A percentile compares a stretch with the other conserved stretches of the same genome.
These are phyloP conservation scores for Morpho deidamia DNA, from an alignment of 2,888 invertebrate genomes.

Conservation along the genomic window DNA sequence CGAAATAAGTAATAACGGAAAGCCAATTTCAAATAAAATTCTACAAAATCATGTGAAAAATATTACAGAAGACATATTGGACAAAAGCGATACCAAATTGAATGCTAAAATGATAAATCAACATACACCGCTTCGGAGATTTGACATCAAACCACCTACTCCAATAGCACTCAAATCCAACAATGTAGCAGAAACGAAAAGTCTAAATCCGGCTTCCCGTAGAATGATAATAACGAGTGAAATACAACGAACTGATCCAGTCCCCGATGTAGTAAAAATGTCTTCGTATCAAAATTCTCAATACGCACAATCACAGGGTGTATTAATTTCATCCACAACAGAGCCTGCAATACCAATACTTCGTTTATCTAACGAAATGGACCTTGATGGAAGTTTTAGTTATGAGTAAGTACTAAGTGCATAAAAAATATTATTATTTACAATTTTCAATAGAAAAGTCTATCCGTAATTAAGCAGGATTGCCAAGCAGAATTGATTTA, in stretches of 20 bases:
- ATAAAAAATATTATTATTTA: neutral
- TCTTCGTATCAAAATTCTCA: slow-evolving; percentile 44
- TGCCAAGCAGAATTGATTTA: no score
- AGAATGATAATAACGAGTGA: slow-evolving; percentile 56
- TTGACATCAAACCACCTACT: slow-evolving; percentile 12
- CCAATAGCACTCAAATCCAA: slow-evolving; percentile 47
- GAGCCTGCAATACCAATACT: slow-evolving; percentile 73
- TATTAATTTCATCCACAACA: slow-evolving; percentile 58
- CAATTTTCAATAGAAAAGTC: no score
- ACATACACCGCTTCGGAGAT: slow-evolving; percentile 46
- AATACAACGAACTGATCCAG: slow-evolving; percentile 42
- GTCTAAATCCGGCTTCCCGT: slow-evolving; percentile 38
- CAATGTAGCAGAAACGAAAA: slow-evolving; percentile 27
- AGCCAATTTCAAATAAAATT: slow-evolving; percentile 22
- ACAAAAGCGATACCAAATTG: slow-evolving; percentile 43
- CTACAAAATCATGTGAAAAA: slow-evolving; percentile 35
- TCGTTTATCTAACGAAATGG: slow-evolving; percentile 75
- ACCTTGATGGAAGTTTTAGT: slow-evolving; percentile 75
- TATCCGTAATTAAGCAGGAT: no score
- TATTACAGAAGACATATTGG: slow-evolving; percentile 10
- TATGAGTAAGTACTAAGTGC: slow-evolving; percentile 66
- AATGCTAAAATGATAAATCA: slow-evolving; percentile 37
- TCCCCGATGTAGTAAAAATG: slow-evolving; percentile 49
- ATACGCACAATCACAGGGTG: slow-evolving; percentile 48
- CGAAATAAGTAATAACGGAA: slow-evolving; percentile 32